These are phyloP conservation scores for Rhopalosiphum nymphaeae DNA, from an alignment of 2,888 invertebrate genomes.

Conservation along the genomic window DNA sequence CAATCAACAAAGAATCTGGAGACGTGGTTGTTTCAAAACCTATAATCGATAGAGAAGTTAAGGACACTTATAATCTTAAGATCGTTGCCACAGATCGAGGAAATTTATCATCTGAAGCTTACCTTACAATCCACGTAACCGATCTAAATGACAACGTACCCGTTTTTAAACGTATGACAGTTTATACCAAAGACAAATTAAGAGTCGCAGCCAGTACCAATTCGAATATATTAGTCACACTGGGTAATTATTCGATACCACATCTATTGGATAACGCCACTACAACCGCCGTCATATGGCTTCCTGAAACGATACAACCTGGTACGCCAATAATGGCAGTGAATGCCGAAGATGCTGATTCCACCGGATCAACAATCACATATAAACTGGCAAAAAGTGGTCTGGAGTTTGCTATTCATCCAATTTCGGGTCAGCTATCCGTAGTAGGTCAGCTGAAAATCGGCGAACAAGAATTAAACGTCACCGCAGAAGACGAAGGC, in stretches of 20 bases:
- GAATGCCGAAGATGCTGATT: constrained; percentile 81
- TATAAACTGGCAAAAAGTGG: constrained; percentile 79
- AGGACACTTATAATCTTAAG: constrained; percentile 77
- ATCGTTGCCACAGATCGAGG: constrained; percentile 81
- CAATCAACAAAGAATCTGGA: constrained; percentile 78
- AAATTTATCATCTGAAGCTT: constrained; percentile 81
- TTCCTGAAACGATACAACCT: constrained; percentile 81
- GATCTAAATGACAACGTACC: constrained; percentile 89
- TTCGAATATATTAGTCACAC: constrained; percentile 18
- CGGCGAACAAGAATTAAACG: constrained; percentile 82
- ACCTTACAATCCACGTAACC: constrained; percentile 78
- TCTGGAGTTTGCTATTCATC: constrained; percentile 78
- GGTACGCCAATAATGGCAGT: constrained; percentile 80
- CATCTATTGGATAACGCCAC: constrained; percentile 66
- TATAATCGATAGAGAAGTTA: constrained; percentile 82
- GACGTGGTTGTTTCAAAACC: constrained; percentile 74
- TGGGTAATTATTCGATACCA: constrained; percentile 40
- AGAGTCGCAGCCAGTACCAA: constrained; percentile 23
- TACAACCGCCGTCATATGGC: constrained; percentile 76
- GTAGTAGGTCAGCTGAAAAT: constrained; percentile 80
- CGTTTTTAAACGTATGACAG: constrained; percentile 78
- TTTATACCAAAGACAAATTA: constrained; percentile 71
- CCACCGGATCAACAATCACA: constrained; percentile 78
- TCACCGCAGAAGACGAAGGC: constrained; percentile 83
- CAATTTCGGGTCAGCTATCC: constrained; percentile 81